Percentiles rank a stretch among this genome's conserved stretches.
phyloP scores from a whole-genome alignment of 1,140 invertebrate genomes.

The Drosophila orosa region DNA sequence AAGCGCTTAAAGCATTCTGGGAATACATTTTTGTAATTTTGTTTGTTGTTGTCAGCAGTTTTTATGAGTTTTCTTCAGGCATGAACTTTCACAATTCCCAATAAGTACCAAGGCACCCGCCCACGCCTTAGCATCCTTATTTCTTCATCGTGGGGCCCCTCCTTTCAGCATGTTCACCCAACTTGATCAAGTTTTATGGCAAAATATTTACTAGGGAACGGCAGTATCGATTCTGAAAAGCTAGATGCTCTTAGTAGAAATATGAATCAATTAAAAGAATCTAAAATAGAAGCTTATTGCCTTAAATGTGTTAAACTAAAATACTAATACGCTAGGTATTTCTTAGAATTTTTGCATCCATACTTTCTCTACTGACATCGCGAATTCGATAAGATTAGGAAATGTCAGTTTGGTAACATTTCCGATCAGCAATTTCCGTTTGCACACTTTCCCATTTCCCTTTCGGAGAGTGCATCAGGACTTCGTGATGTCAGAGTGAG shows the following conservation, averaged over 20 bases:
- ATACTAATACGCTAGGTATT: not conserved
- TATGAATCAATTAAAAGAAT: not conserved
- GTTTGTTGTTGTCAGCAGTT: conserved; percentile 58
- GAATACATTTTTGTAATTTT: conserved; percentile 49
- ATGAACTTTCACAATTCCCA: conserved; percentile 52
- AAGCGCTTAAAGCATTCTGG: conserved; percentile 39
- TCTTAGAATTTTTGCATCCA: no score
- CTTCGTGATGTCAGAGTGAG: conserved; percentile 21
- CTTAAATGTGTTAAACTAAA: not conserved
- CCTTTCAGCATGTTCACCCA: conserved; percentile 37
- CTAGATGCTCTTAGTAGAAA: not conserved
- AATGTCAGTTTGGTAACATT: conserved; percentile 7
- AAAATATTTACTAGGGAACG: conserved; percentile 26
- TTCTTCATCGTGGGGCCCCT: not conserved
- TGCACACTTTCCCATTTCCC: conserved; percentile 24
- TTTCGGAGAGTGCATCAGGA: conserved; percentile 38
- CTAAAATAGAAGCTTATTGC: not conserved
- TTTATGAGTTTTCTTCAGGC: conserved; percentile 50
- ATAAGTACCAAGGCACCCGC: conserved; percentile 41
- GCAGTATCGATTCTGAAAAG: not conserved
- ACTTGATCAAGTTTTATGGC: conserved; percentile 50
- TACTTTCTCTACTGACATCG: no score
- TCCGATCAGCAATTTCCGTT: conserved; percentile 40
- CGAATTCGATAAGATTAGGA: not conserved
- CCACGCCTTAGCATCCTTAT: not conserved